A percentile compares a stretch with the other conserved stretches of the same genome.
Evolutionary conservation across 2,113 vertebrate genomes (phyloP).

Genomic region (Oncorhynchus tshawytscha): DNA sequence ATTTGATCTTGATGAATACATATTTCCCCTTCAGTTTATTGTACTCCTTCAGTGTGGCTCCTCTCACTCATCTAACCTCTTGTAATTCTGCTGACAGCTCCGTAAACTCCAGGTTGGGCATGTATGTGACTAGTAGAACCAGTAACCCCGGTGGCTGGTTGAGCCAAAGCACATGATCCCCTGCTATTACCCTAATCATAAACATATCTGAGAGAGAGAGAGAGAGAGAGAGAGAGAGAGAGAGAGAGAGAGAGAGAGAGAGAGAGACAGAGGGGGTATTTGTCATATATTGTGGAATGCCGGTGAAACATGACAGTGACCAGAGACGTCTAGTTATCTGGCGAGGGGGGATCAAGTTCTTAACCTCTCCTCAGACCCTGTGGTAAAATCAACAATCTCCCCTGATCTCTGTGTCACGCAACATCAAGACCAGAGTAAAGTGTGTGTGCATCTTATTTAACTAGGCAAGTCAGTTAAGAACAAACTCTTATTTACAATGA

Average conservation of each 20-base stretch:
- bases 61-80: no score
- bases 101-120: no score
- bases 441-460: neutral
- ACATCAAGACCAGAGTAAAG: slow-evolving; percentile 35
- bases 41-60: no score
- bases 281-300: slow-evolving; percentile 63
- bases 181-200: slow-evolving; percentile 48
- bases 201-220: slow-evolving; percentile 33
- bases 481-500: no score
- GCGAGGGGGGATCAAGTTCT: slow-evolving; percentile 71
- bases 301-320: slow-evolving; percentile 57
- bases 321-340: slow-evolving; percentile 70
- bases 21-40: no score
- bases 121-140: no score
- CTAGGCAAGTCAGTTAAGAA: no score
- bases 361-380: slow-evolving; percentile 70
- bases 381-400: slow-evolving; percentile 70
- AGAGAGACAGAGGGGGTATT: neutral
- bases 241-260: neutral
- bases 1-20: no score
- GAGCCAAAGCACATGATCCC: slow-evolving; percentile 37
- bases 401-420: slow-evolving; percentile 67
- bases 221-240: neutral
- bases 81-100: no score
- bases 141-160: neutral